Evolutionary conservation across 1,140 invertebrate genomes (phyloP).

Genomic region (Drosophila sproati): DNA sequence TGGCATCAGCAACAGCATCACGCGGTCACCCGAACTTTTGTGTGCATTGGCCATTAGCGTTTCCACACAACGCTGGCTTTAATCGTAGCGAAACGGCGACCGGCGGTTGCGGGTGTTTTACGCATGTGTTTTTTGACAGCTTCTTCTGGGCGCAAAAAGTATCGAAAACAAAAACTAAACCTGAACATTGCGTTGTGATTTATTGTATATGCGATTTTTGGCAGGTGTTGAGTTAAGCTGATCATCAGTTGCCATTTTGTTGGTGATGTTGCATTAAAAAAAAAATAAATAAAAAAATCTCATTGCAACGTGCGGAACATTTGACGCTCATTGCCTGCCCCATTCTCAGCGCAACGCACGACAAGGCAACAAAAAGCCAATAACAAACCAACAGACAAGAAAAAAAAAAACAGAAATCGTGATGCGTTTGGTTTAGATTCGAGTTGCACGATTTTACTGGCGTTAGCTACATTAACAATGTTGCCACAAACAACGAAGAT

Average conservation of each 20-base stretch:
- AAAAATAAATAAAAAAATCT: constrained; percentile 23
- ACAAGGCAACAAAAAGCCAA: constrained; percentile 45
- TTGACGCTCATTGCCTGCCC: constrained; percentile 71
- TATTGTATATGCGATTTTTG: constrained; percentile 66
- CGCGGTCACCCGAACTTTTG: constrained; percentile 69
- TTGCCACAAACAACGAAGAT: constrained; percentile 42
- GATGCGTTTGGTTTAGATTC: constrained; percentile 79
- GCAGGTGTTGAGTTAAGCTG: constrained; percentile 69
- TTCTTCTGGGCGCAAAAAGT: constrained; percentile 26
- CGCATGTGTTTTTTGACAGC: constrained; percentile 77
- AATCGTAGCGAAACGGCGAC: constrained; percentile 70
- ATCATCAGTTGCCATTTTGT: constrained; percentile 15
- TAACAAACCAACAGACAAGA: constrained; percentile 27
- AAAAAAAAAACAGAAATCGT: constrained; percentile 57
- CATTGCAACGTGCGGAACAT: constrained; percentile 67
- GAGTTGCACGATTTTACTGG: constrained; percentile 65
- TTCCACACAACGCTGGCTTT: constrained; percentile 74
- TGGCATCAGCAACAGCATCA: constrained; percentile 30
- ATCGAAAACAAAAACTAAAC: constrained; percentile 1
- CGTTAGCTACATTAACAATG: constrained; percentile 63
- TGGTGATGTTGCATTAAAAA: constrained; percentile 33
- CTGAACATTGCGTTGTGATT: constrained; percentile 51
- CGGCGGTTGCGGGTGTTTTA: constrained; percentile 61
- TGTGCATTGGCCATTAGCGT: constrained; percentile 73
- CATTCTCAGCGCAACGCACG: constrained; percentile 61